Conservation (phyloP, 2,888 invertebrate genomes). For the Thymelicus lineola region DNA sequence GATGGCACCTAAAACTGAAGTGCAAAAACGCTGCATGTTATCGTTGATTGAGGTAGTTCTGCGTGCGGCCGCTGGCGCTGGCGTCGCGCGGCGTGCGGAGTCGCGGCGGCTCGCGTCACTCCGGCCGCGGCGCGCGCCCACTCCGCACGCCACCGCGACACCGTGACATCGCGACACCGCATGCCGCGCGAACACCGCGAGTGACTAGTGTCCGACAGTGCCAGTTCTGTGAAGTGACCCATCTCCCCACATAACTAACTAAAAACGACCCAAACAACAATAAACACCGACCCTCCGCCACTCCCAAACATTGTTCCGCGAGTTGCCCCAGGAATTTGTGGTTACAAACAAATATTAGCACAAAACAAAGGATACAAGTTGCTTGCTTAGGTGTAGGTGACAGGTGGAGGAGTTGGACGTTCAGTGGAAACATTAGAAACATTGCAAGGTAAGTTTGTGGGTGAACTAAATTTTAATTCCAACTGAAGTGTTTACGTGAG, state of each 20-base stretch:
- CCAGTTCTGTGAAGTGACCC: constrained; percentile 56
- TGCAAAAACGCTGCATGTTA: constrained; percentile 43
- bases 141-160: constrained; percentile 61
- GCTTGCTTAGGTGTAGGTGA: constrained; percentile 79
- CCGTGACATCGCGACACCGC: constrained; percentile 56
- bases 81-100: constrained; percentile 55
- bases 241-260: constrained; percentile 3
- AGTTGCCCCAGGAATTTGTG: constrained; percentile 70
- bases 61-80: constrained; percentile 57
- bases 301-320: constrained; percentile 9
- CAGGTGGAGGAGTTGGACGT: constrained; percentile 54
- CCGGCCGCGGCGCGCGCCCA: constrained; percentile 80
- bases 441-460: constrained; percentile 29
- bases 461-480: constrained; percentile 11
- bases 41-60: constrained; percentile 64
- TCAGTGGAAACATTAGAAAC: constrained; percentile 23
- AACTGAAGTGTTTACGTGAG: constrained; percentile 45
- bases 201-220: constrained; percentile 51
- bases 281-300: not conserved
- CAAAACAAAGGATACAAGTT: constrained; percentile 76
- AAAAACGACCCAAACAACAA: not conserved
- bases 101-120: constrained; percentile 70
- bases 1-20: constrained; percentile 12
- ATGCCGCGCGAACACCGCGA: constrained; percentile 54
- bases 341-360: constrained; percentile 74